Evolutionary conservation across 2,888 invertebrate genomes (phyloP).

Genomic region (Diabrotica balteata): DNA sequence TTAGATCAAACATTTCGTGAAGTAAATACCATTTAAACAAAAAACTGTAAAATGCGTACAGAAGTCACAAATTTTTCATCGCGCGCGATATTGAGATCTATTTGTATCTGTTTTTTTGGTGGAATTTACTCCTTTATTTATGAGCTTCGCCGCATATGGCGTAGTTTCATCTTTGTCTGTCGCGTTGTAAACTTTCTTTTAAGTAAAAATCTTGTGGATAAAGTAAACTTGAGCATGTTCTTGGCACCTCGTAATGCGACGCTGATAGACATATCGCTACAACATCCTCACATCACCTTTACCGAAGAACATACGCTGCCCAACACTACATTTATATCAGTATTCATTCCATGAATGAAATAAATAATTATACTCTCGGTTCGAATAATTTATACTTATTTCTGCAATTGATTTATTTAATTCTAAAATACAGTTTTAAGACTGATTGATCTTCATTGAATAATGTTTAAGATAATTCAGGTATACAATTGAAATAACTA

Average conservation of each 20-base stretch:
- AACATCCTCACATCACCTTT: constrained; percentile 53
- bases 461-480: too few species aligned
- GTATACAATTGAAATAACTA: too few species aligned
- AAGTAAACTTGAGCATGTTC: constrained; percentile 55
- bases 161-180: constrained; percentile 33
- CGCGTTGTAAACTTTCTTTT: constrained; percentile 40
- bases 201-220: constrained; percentile 47
- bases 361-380: too few species aligned
- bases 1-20: constrained; percentile 14
- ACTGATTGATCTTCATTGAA: too few species aligned
- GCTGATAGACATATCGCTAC: constrained; percentile 55
- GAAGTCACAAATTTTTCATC: constrained; percentile 49
- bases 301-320: constrained; percentile 32
- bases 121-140: constrained; percentile 35
- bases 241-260: constrained; percentile 55
- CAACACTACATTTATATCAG: constrained; percentile 21
- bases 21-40: constrained; percentile 16
- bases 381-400: too few species aligned
- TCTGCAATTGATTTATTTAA: too few species aligned
- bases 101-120: constrained; percentile 42
- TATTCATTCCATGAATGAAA: not conserved
- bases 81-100: constrained; percentile 43
- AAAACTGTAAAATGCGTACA: constrained; percentile 28
- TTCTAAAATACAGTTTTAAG: too few species aligned
- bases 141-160: constrained; percentile 41